These are phyloP conservation scores for Metopolophium dirhodum DNA, from an alignment of 1,140 invertebrate species.

Conservation along the genomic window DNA sequence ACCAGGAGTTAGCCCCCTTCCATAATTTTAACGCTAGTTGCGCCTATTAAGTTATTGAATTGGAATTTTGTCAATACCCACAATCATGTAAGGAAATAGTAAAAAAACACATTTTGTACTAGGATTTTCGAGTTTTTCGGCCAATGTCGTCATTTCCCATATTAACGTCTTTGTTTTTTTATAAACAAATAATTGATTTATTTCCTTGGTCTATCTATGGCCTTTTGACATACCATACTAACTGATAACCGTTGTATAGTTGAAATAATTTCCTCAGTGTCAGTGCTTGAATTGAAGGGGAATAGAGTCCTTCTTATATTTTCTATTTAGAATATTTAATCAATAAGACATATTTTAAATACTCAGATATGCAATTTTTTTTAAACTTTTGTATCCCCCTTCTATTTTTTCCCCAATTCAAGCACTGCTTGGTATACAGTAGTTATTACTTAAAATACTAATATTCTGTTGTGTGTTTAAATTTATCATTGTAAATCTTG, in stretches of 20 bases:
- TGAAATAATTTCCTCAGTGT: neutral
- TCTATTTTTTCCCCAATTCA: too few relatives aligned
- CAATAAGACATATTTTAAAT: too few relatives aligned
- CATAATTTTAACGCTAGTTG: too few relatives aligned
- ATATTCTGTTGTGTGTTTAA: neutral
- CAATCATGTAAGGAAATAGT: neutral
- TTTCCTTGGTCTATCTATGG: neutral
- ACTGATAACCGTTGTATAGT: too few relatives aligned
- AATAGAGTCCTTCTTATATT: too few relatives aligned
- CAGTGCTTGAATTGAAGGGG: too few relatives aligned
- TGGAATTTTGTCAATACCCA: neutral
- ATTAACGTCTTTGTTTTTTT: neutral
- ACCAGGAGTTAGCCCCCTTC: too few relatives aligned
- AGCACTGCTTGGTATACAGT: too few relatives aligned
- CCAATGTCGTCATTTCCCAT: neutral
- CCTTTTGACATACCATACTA: neutral
- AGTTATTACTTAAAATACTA: neutral
- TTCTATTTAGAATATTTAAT: too few relatives aligned
- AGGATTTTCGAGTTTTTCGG: neutral
- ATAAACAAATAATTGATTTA: neutral
- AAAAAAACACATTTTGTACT: neutral
- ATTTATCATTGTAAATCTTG: neutral
- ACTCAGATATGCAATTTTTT: neutral
- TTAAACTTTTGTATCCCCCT: too few relatives aligned
- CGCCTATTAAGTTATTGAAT: rapidly evolving